Base-by-base conservation (phyloP, 2,888 invertebrate genomes). In the Actias luna region DNA sequence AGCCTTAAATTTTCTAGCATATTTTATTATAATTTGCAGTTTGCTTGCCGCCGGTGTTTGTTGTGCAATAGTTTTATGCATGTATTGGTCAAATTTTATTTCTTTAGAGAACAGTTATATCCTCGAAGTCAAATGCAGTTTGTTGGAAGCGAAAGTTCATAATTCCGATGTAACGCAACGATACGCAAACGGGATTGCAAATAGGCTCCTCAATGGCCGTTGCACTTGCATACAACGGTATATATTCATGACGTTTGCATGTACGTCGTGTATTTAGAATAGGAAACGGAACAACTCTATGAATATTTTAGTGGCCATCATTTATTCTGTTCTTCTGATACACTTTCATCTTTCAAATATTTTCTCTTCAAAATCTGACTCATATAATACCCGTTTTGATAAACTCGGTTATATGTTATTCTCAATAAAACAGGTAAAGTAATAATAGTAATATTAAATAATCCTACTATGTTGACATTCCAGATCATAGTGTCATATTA, bases 401-500 rank as follows among this genome's bases (percentile, higher is more conserved):
- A 60, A 50, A 67, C 59, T 36, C 22, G 22, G 31, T 12, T 14
- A 36, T 25, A 25, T 42, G 2, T 25, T 29, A 60, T 31, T 36
- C n/a, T 60, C 2, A 18, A 50, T n/a, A 31, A 29, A 12, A n/a
- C 4, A 42, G 1, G 16, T 50, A 10, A 14, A 46, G 27, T 31
- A 60, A 31, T 60, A 46, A 46, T 39, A n/a, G 12, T 18, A 29
- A 27, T 46, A 22, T 2, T 50, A 39, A 27, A 22, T 42, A 16
- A 59, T 36, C 5, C 7, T 55, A n/a, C 1, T 55, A 68, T 64
- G 46, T 62, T 69, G 63, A 63, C 70, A 77, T 92, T 92, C 70
- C 93, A 97, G 97, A 97, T 94, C 96, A 96, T 87, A 97, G 97
- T 87, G 95, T 96, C 68, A 94, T 97, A 75, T 93, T 98, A 83